Conservation (phyloP, 30 jellyfish, hydroid and myxozoan species). For the Hydractinia symbiolongicarpus region DNA sequence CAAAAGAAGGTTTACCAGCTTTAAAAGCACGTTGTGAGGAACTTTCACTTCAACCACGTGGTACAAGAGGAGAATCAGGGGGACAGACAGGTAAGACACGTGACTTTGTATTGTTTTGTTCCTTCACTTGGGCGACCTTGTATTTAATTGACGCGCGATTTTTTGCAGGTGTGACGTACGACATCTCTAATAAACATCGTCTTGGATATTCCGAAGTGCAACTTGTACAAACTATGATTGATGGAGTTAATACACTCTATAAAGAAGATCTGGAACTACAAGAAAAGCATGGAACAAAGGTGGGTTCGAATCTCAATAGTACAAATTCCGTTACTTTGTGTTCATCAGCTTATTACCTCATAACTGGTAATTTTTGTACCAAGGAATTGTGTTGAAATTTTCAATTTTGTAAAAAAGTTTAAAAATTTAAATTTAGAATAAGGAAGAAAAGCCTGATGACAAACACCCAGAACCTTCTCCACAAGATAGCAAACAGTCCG, state of each 20-base stretch:
- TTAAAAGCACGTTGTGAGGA: constrained; percentile 12
- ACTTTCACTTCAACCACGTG: constrained; percentile 27
- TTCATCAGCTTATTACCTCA: too few relatives aligned
- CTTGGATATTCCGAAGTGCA: constrained; percentile 24
- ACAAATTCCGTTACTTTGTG: too few relatives aligned
- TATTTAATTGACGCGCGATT: background rate
- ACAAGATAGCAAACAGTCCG: too few relatives aligned
- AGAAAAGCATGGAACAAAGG: constrained; percentile 4
- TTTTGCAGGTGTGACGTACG: constrained; percentile 21
- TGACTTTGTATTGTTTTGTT: background rate
- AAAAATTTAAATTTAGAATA: too few relatives aligned
- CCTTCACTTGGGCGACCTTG: background rate
- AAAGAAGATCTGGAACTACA: constrained; percentile 1
- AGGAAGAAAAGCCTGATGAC: too few relatives aligned
- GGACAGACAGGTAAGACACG: background rate
- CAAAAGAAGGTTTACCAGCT: constrained; percentile 25
- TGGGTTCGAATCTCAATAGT: background rate
- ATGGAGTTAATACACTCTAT: constrained; percentile 9
- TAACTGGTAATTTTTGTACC: too few relatives aligned
- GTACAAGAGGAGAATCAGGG: constrained; percentile 21
- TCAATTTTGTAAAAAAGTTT: too few relatives aligned
- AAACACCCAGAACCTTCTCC: too few relatives aligned
- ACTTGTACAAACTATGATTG: constrained; percentile 11
- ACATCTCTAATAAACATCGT: constrained; percentile 22
- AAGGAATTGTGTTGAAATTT: too few relatives aligned